These are phyloP conservation scores for Tadarida brasiliensis DNA, from an alignment of 2,797 vertebrate species.

Conservation along the genomic window DNA sequence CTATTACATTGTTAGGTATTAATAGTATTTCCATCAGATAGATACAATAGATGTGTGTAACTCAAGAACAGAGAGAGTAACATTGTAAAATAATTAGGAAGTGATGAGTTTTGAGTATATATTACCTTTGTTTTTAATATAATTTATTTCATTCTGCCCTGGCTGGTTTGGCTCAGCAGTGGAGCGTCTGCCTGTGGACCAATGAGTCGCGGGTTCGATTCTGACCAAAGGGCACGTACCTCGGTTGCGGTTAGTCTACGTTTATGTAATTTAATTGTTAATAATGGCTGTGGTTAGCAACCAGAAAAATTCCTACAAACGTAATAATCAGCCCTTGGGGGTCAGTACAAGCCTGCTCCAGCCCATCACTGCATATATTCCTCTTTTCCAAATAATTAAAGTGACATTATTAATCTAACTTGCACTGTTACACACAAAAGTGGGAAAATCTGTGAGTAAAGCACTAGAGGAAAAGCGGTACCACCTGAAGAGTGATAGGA, in stretches of 20 bases:
- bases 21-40: neutral
- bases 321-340: neutral
- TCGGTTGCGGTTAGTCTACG: no score
- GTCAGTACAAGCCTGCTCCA: neutral
- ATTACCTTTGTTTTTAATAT: neutral
- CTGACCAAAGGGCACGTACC: no score
- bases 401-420: neutral
- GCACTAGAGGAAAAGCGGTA: neutral
- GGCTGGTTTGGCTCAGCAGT: no score
- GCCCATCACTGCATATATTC: neutral
- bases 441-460: neutral
- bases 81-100: neutral
- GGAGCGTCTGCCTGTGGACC: no score
- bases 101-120: neutral
- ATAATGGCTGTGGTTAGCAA: neutral
- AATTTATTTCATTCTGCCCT: neutral
- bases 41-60: neutral
- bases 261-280: neutral
- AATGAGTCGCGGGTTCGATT: no score
- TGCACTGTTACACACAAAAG: slow-evolving; percentile 45
- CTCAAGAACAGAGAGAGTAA: neutral
- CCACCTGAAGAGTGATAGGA: slow-evolving; percentile 26
- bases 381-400: neutral
- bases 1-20: neutral
- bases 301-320: neutral